phyloP scores from a whole-genome alignment of 2,113 vertebrate species.

The Paratilapia polleni region DNA sequence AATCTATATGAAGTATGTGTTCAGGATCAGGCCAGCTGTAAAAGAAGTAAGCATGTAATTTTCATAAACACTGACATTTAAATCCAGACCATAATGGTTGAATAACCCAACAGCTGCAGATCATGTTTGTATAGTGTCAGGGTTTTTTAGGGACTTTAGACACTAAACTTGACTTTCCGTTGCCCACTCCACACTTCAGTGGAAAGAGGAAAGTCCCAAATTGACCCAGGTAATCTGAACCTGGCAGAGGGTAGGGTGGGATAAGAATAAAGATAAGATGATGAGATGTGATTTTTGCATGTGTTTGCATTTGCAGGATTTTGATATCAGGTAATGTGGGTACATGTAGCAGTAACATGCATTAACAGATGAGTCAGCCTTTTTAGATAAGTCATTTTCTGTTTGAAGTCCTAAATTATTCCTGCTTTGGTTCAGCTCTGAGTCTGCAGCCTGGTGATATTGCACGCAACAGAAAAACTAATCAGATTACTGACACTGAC shows the following conservation, averaged over 20 bases:
- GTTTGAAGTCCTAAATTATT: background rate
- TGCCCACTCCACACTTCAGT: slow-evolving; percentile 65
- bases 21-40: background rate
- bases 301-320: slow-evolving; percentile 2
- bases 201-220: slow-evolving; percentile 84
- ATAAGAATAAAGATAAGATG: slow-evolving; percentile 16
- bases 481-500: background rate
- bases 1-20: background rate
- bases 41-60: background rate
- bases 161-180: slow-evolving; percentile 63
- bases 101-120: slow-evolving; percentile 63
- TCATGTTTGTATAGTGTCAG: slow-evolving; percentile 31
- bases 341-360: background rate
- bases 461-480: background rate
- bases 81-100: slow-evolving; percentile 37
- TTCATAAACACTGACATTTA: slow-evolving; percentile 15
- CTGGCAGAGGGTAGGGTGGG: slow-evolving; percentile 22
- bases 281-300: slow-evolving; percentile 6
- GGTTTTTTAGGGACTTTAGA: slow-evolving; percentile 84
- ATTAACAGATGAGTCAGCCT: background rate
- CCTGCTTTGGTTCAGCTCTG: background rate
- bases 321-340: background rate
- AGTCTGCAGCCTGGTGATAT: background rate
- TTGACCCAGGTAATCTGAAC: slow-evolving; percentile 77
- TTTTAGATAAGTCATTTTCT: background rate